Evolutionary conservation across 2,888 invertebrate genomes (phyloP).

Genomic region (Galerucella calmariensis): DNA sequence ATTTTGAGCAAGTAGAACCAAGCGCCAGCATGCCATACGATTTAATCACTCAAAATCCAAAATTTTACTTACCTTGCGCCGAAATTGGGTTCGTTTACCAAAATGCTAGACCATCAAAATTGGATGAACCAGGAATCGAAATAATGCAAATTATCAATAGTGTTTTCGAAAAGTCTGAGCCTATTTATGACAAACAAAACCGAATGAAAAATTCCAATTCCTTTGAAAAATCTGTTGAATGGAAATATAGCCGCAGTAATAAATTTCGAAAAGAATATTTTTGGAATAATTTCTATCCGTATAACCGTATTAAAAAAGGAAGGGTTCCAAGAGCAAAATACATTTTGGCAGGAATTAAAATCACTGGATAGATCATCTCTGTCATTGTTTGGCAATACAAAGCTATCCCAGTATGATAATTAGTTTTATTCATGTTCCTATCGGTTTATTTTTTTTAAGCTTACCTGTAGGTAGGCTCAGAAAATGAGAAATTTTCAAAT

Average conservation of each 20-base stretch:
- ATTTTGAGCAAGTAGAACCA: constrained; percentile 35
- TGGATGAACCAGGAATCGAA: constrained; percentile 5
- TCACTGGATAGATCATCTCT: constrained; percentile 9
- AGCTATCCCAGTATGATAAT: not conserved
- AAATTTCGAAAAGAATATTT: constrained; percentile 37
- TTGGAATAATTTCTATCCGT: constrained; percentile 35
- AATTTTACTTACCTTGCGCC: constrained; percentile 41
- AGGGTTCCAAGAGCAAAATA: constrained; percentile 20
- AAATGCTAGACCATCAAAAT: constrained; percentile 30
- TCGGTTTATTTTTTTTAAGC: no score
- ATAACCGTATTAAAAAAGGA: not conserved
- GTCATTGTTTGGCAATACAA: constrained; percentile 6
- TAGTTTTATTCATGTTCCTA: not conserved
- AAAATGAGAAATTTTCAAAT: no score
- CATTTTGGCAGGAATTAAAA: constrained; percentile 19
- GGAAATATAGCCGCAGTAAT: constrained; percentile 34
- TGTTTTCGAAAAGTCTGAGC: no score
- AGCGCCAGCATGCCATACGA: constrained; percentile 37
- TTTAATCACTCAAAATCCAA: constrained; percentile 34
- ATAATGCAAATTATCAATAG: constrained; percentile 32
- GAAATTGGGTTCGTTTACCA: constrained; percentile 41
- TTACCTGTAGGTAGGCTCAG: no score
- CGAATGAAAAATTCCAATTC: constrained; percentile 10
- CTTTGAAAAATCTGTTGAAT: constrained; percentile 13
- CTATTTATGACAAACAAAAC: not conserved